Conservation (phyloP, 2,113 vertebrate species). For the Paraplagusia blochii region DNA sequence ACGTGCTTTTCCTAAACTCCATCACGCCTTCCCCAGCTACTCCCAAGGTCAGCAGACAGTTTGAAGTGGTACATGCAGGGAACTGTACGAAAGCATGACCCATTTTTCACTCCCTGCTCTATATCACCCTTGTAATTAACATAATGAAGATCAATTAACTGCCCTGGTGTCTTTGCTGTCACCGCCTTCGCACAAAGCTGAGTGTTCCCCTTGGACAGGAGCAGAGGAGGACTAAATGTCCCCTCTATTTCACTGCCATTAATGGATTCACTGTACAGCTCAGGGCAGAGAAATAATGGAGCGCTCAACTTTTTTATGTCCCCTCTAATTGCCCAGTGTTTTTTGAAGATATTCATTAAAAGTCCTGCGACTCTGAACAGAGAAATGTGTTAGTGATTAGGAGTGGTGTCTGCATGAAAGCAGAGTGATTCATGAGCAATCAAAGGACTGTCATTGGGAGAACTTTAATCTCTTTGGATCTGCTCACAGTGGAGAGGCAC, state of each 20-base stretch:
- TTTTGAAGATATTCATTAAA: constrained; percentile 10
- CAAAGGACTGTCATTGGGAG: constrained; percentile 61
- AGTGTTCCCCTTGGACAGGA: constrained; percentile 11
- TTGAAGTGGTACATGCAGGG: constrained; percentile 25
- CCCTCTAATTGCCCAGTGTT: constrained; percentile 54
- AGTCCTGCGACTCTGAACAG: constrained; percentile 30
- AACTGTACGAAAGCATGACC: constrained; percentile 29
- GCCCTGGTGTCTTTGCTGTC: constrained; percentile 39
- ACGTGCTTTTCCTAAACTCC: not conserved
- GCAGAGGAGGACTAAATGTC: not conserved
- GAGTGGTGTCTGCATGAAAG: constrained; percentile 49
- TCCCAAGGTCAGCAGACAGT: constrained; percentile 65
- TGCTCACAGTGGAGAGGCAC: constrained; percentile 20
- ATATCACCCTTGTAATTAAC: constrained; percentile 68
- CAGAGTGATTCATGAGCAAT: constrained; percentile 33
- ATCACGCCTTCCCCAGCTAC: constrained; percentile 19
- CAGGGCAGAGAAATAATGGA: constrained; percentile 41
- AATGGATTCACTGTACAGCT: constrained; percentile 54
- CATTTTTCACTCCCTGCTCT: constrained; percentile 51
- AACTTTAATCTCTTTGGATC: constrained; percentile 53
- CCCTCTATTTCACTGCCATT: constrained; percentile 19
- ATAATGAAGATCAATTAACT: constrained; percentile 77
- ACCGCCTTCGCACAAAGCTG: constrained; percentile 35
- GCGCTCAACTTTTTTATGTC: constrained; percentile 52
- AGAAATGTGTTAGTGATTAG: constrained; percentile 27